Conservation (phyloP, 1,140 invertebrate genomes). For the Microvelia longipes region DNA sequence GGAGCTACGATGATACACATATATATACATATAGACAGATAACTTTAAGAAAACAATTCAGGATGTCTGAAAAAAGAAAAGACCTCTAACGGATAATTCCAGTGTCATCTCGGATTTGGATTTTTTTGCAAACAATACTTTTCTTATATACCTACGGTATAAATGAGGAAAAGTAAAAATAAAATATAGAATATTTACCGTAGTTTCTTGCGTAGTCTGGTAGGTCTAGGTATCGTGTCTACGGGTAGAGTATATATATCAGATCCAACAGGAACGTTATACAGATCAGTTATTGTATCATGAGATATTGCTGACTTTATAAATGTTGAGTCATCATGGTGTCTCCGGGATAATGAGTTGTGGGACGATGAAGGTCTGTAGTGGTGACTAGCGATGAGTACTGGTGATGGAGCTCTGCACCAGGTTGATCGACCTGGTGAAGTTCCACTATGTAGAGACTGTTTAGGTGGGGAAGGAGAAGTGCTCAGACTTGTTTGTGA, state of each 20-base stretch:
- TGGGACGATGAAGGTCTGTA: slow-evolving; percentile 63
- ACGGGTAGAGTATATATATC: slow-evolving; percentile 73
- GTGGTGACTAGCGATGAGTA: slow-evolving; percentile 53
- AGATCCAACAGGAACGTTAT: slow-evolving; percentile 69
- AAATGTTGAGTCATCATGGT: slow-evolving; percentile 63
- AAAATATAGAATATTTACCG: too few relatives aligned
- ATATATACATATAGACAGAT: too few relatives aligned
- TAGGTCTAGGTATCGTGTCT: slow-evolving; percentile 48
- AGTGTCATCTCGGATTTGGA: too few relatives aligned
- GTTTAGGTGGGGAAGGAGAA: slow-evolving; percentile 27
- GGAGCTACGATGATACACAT: too few relatives aligned
- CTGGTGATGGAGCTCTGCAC: slow-evolving; percentile 25
- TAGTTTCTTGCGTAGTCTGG: too few relatives aligned
- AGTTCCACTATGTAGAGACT: slow-evolving; percentile 19
- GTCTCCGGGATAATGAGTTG: slow-evolving; percentile 50
- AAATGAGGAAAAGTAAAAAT: too few relatives aligned
- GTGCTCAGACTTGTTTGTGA: slow-evolving; percentile 33
- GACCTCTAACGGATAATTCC: too few relatives aligned
- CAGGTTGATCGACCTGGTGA: slow-evolving; percentile 40
- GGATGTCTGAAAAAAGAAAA: too few relatives aligned
- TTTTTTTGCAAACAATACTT: too few relatives aligned
- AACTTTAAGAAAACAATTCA: too few relatives aligned
- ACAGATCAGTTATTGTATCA: slow-evolving; percentile 60
- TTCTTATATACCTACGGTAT: too few relatives aligned
- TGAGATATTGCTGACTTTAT: slow-evolving; percentile 74